Evolutionary conservation across 2,797 vertebrate genomes (phyloP), one percentile per base, ranked within the genome.

Genomic region (Spinibarbus caldwelli): DNA sequence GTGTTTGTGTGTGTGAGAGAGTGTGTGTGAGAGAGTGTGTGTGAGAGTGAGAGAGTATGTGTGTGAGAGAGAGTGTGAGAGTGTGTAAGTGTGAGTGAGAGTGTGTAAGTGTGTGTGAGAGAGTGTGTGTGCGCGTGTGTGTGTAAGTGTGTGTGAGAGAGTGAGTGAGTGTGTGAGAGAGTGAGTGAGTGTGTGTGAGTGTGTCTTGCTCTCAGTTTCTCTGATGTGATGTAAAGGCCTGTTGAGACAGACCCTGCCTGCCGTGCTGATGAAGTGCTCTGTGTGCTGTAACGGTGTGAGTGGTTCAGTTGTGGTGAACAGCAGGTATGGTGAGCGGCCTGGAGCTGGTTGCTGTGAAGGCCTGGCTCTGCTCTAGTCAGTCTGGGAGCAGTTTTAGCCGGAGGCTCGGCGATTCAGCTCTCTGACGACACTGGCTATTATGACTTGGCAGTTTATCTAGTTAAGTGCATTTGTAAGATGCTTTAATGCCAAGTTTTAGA

Each of bases 401-500:
- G 23, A 72, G 52, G 67, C 67, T 9, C 41, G 9, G 19, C 5
- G 1, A 11, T 73, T 75, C 29, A 26, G 70, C 2, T 75, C 54
- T 49, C 38, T 82, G 81, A 83, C 21, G 71, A 49, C 57, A 41
- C 71, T 19, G n/a, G 21, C 31, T 23, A 31, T 76, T 52, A 77
- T 43, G n/a, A 54, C 45, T 77, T 84, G 82, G 82, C 72, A 67
- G 71, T 38, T 77, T 54, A 49, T 67, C 15, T 64, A 52, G 70
- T 83, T 75, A n/a, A 73, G 62, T 67, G 14, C 31, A 67, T 84
- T 84, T 77, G 59, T 66, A 67, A 77, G 15, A 38, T 52, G 41
- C 62, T 54, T 77, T 29, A n/a, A 66, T 84, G 82, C 72, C 82
- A 84, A 38, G 72, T 77, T 84, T 29, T 14, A 54, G 62, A 77